Base-by-base conservation (phyloP, 2,113 vertebrate genomes). In the Anseranas semipalmata region DNA sequence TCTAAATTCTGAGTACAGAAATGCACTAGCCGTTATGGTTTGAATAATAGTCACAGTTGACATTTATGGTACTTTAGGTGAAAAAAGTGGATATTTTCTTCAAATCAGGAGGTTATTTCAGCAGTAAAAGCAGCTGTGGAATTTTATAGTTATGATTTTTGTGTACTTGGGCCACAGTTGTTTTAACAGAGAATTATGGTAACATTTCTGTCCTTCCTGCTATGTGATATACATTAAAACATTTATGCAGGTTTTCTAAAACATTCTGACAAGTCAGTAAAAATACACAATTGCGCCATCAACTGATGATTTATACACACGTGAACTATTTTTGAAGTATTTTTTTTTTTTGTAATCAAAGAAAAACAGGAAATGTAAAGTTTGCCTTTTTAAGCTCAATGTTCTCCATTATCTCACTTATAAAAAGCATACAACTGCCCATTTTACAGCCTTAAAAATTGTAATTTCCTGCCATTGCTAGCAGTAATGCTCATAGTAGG, bases 1-100 rank as follows among this genome's bases (percentile, higher is more conserved):
- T 94, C 93, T 41, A 58, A 66, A 63, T 96, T 95, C 75, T 81
- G 6, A 56, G 35, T 62, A 50, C 39, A 95, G 66, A 83, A 95
- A 97, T 84, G 84, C 60, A 70, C 52, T 50, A 74, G 65, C 67
- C 35, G 28, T 20, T 86, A 28, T 33, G 10, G 56, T 72, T 60
- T 95, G 70, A 63, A 32, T 80, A 63, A n/a, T 63, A 87, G 85
- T 83, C 68, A 65, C 48, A 67, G 46, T 15, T 82, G 93, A 93
- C 78, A 71, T 77, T 16, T 12, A 19, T 3, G 4, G 21, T 30
- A 12, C 48, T 39, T 79, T 12, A 3, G 67, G 46, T 66, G 55
- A 25, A 90, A 66, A 89, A 22, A 1, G 1, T 60, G 37, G 39
- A n/a, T 72, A 3, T 76, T 78, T 88, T 78, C 63, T 70, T 88